Conservation (phyloP, 2,113 vertebrate genomes). For the Scomber scombrus region DNA sequence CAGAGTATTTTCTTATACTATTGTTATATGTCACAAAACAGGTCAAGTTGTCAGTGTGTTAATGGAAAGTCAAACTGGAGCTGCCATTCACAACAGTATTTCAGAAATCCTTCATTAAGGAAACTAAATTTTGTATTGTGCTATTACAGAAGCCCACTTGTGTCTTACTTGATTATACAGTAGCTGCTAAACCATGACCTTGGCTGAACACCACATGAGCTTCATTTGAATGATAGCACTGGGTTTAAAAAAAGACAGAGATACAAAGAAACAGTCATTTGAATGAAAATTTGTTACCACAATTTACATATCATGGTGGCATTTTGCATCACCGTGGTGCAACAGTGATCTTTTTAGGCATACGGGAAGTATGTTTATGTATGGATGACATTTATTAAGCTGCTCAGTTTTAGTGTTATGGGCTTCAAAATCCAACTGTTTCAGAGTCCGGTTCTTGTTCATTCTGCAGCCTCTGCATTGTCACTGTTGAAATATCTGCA, state of each 20-base stretch:
- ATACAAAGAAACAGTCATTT: background rate
- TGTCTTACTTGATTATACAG: slow-evolving; percentile 10
- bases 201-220: background rate
- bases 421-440: slow-evolving; percentile 15
- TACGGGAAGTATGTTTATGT: background rate
- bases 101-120: too few relatives aligned
- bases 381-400: background rate
- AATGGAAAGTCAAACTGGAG: background rate
- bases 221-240: slow-evolving; percentile 9
- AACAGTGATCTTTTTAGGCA: background rate
- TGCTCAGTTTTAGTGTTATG: slow-evolving; percentile 27
- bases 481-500: slow-evolving; percentile 54
- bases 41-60: background rate
- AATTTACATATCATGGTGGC: background rate
- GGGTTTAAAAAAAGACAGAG: background rate
- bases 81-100: background rate
- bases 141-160: background rate
- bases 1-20: background rate
- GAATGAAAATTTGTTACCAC: background rate
- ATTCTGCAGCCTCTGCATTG: slow-evolving; percentile 67
- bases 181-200: background rate
- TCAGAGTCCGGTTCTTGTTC: slow-evolving; percentile 29
- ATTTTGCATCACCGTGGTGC: slow-evolving; percentile 4
- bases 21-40: background rate
- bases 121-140: too few relatives aligned